phyloP scores from a whole-genome alignment of 2,888 invertebrate species.

The Orthosia incerta region DNA sequence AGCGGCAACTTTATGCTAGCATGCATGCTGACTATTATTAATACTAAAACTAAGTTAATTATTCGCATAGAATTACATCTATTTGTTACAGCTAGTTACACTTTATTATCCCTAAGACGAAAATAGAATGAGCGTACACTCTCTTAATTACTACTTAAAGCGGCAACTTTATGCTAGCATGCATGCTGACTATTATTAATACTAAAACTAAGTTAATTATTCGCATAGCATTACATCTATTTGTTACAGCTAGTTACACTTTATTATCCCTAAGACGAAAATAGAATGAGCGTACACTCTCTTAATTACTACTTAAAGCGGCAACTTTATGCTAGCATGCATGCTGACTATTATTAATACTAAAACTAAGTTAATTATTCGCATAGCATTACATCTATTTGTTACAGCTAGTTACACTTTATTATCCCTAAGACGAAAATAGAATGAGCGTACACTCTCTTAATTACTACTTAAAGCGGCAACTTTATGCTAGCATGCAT shows the following conservation, averaged over 20 bases:
- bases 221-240: neutral
- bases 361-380: slow-evolving; percentile 8
- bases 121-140: neutral
- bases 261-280: neutral
- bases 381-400: neutral
- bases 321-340: slow-evolving; percentile 3
- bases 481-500: too few relatives aligned
- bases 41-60: slow-evolving; percentile 13
- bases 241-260: too few relatives aligned
- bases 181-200: neutral
- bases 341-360: neutral
- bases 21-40: neutral
- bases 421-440: too few relatives aligned
- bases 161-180: neutral
- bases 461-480: too few relatives aligned
- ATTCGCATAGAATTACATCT: neutral
- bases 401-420: too few relatives aligned
- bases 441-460: too few relatives aligned
- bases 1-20: neutral
- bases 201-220: slow-evolving; percentile 10
- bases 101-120: too few relatives aligned
- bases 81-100: too few relatives aligned
- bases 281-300: neutral
- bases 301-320: neutral
- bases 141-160: neutral